Evolutionary conservation across 1,140 invertebrate genomes (phyloP), one percentile per base, ranked within the genome.

Genomic region (Lanistes nyassanus): DNA sequence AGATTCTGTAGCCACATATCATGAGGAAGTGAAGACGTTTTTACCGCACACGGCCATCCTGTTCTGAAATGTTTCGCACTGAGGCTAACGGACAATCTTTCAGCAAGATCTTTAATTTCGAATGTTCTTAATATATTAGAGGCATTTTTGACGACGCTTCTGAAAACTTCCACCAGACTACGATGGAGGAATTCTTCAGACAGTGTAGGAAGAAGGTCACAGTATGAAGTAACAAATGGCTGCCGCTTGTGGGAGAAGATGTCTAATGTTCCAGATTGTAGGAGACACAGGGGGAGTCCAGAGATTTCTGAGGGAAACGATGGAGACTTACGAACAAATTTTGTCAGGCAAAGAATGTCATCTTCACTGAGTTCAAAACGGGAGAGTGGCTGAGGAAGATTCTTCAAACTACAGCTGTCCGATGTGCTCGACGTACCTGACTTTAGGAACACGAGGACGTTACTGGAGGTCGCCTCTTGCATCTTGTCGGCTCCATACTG

Each of bases 401-500:
- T 29, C 13, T 26, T 6, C 13, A 72, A 19, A 13, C 37, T 58
- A 56, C 70, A 72, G 7, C 19, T 37, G 42, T 36, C 37, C 5
- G 23, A 29, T 0, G 29, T 16, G 31, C 4, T 29, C 23, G 53
- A 31, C 6, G 37, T 37, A 56, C 55, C 29, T 26, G 70, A 72
- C 47, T 34, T 72, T 3, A 72, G 70, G 37, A 72, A 72, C 5
- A 39, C 0, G 9, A 72, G 29, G 2, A 72, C 70, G 21, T 31
- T n/a, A n/a, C 60, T 16, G 2, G 55, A 2, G 29, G 70, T 72
- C 31, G 60, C 70, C 34, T 72, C n/a, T n/a, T 72, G 70, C 19
- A 72, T 47, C 51, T 29, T 37, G 6, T 42, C 13, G 7, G 31
- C 70, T 6, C 70, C 70, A 29, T 56, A 60, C 19, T 37, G 3